Evolutionary conservation across 1,140 invertebrate species (phyloP).

Genomic region (Trachymyrmex septentrionalis): DNA sequence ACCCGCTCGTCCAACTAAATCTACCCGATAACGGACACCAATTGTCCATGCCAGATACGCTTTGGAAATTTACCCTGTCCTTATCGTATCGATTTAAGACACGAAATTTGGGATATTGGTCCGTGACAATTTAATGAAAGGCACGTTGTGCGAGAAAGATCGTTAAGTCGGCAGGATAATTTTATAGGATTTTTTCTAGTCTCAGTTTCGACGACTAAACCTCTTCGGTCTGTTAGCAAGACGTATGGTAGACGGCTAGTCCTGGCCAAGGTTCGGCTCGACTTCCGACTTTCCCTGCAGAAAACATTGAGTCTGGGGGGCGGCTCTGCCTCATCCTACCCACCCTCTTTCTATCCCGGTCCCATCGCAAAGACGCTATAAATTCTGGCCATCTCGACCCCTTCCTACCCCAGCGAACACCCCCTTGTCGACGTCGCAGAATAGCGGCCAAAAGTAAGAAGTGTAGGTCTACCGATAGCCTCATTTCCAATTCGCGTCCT

Average conservation of each 20-base stretch:
- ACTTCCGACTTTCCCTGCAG: conserved; percentile 86
- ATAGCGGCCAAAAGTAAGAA: conserved; percentile 84
- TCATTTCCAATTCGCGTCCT: conserved; percentile 65
- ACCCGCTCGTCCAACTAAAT: conserved; percentile 85
- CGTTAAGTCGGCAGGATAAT: conserved; percentile 19
- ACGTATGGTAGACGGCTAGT: conserved; percentile 85
- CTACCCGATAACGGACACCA: conserved; percentile 84
- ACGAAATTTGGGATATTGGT: conserved; percentile 40
- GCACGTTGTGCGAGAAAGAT: too few relatives aligned
- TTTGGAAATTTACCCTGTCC: conserved; percentile 52
- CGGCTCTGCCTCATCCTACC: conserved; percentile 76
- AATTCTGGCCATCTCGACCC: conserved; percentile 80
- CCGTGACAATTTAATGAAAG: too few relatives aligned
- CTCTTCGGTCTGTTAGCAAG: conserved; percentile 84
- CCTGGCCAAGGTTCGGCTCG: conserved; percentile 85
- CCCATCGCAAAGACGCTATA: conserved; percentile 85
- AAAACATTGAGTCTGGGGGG: conserved; percentile 86
- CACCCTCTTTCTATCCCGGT: conserved; percentile 1
- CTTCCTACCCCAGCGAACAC: conserved; percentile 29
- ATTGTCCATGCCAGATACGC: conserved; percentile 78
- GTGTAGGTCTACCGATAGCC: conserved; percentile 72
- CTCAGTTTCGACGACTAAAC: conserved; percentile 78
- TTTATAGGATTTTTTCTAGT: conserved; percentile 77
- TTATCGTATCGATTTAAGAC: conserved; percentile 56
- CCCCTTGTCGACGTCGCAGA: conserved; percentile 75